A percentile compares a stretch with the other conserved stretches of the same genome.
phyloP scores from a whole-genome alignment of 1,140 invertebrate genomes.

The Sarcophaga peregrina region DNA sequence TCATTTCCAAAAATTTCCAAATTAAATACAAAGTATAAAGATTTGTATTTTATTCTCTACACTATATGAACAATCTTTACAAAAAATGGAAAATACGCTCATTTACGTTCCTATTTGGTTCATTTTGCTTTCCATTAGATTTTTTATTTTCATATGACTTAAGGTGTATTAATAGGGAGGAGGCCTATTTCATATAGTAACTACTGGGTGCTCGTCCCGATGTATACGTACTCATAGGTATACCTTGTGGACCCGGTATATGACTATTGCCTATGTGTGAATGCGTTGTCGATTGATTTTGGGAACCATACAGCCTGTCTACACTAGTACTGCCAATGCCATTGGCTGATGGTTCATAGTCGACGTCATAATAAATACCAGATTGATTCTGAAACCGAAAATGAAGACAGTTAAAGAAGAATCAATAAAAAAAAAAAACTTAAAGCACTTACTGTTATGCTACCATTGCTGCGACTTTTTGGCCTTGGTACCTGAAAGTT shows the following conservation, averaged over 20 bases:
- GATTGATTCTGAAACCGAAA: constrained; percentile 77
- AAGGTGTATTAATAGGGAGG: not conserved
- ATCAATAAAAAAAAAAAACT: not conserved
- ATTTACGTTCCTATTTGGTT: too few relatives aligned
- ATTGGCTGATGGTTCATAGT: constrained; percentile 79
- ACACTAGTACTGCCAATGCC: constrained; percentile 62
- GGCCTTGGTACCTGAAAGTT: constrained; percentile 80
- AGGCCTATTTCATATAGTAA: constrained; percentile 64
- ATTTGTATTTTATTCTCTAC: too few relatives aligned
- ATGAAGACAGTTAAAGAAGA: not conserved
- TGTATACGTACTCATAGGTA: constrained; percentile 78
- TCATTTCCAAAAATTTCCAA: too few relatives aligned
- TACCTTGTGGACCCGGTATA: constrained; percentile 71
- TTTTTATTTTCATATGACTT: not conserved
- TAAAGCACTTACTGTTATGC: constrained; percentile 72
- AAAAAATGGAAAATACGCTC: too few relatives aligned
- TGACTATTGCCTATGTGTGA: constrained; percentile 57
- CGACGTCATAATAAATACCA: constrained; percentile 88
- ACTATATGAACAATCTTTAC: too few relatives aligned
- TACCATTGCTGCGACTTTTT: constrained; percentile 78
- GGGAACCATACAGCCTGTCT: constrained; percentile 62
- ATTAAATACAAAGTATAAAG: too few relatives aligned
- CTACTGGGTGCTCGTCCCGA: constrained; percentile 66
- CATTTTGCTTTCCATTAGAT: not conserved
- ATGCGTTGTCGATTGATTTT: constrained; percentile 59